phyloP scores from a whole-genome alignment of 2,797 vertebrate species.

The Staurois parvus region DNA sequence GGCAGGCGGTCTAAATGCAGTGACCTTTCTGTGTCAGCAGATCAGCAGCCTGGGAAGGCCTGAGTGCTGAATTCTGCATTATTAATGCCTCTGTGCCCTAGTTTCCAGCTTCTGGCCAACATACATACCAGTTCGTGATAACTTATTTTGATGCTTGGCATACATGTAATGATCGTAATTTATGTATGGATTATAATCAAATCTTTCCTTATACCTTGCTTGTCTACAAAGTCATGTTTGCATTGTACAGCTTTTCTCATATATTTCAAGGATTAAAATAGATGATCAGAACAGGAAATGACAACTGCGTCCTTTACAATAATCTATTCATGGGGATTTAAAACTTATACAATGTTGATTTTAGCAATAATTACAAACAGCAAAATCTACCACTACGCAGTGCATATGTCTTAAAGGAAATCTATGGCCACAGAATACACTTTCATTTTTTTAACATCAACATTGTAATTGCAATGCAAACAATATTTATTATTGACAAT shows the following conservation, averaged over 20 bases:
- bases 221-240: background rate
- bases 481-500: no score
- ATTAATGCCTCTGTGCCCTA: constrained; percentile 59
- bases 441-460: no score
- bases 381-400: no score
- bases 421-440: no score
- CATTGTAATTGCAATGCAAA: no score
- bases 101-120: constrained; percentile 49
- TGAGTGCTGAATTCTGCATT: constrained; percentile 57
- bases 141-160: constrained; percentile 34
- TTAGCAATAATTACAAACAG: no score
- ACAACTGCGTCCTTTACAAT: no score
- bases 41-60: constrained; percentile 51
- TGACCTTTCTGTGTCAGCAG: constrained; percentile 53
- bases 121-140: background rate
- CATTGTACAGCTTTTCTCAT: background rate
- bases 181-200: background rate
- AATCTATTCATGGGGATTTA: no score
- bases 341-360: no score
- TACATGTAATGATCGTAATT: constrained; percentile 15
- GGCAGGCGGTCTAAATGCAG: constrained; percentile 41
- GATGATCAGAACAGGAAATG: background rate
- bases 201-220: background rate
- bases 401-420: no score
- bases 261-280: background rate